Conservation (phyloP, 2,113 vertebrate genomes). For the Sakesphorus luctuosus region DNA sequence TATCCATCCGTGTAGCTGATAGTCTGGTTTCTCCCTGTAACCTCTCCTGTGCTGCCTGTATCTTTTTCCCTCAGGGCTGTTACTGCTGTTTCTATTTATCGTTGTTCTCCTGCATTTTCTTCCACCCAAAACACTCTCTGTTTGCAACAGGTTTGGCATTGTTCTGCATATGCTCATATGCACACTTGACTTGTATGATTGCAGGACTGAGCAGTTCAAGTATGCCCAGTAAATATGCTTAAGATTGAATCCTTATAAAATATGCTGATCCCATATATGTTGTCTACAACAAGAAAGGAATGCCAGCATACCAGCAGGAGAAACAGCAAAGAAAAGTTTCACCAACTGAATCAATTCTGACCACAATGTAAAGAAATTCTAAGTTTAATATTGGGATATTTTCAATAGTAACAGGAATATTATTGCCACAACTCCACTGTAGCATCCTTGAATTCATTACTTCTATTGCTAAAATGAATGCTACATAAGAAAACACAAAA, state of each 20-base stretch:
- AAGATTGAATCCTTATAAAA: background rate
- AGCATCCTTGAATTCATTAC: background rate
- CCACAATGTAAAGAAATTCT: background rate
- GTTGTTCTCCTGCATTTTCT: background rate
- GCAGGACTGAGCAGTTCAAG: background rate
- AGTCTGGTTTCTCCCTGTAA: background rate
- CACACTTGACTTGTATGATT: rapidly evolving
- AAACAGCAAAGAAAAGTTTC: background rate
- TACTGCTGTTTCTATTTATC: background rate
- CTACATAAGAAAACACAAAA: background rate
- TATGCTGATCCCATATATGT: background rate
- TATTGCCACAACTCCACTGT: background rate
- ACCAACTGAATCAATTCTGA: background rate
- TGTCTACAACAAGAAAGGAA: background rate
- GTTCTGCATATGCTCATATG: background rate
- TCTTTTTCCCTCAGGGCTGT: background rate
- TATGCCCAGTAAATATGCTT: background rate
- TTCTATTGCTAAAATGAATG: background rate
- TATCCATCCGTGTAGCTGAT: background rate
- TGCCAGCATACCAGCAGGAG: background rate
- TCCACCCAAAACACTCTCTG: background rate
- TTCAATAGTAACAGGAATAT: background rate
- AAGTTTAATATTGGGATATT: background rate
- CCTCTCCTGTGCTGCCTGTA: background rate
- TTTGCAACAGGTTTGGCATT: background rate